Percentiles rank a stretch among this genome's conserved stretches.
These are phyloP conservation scores for Coleophora flavipennella DNA, from an alignment of 2,888 invertebrate species.

Conservation along the genomic window DNA sequence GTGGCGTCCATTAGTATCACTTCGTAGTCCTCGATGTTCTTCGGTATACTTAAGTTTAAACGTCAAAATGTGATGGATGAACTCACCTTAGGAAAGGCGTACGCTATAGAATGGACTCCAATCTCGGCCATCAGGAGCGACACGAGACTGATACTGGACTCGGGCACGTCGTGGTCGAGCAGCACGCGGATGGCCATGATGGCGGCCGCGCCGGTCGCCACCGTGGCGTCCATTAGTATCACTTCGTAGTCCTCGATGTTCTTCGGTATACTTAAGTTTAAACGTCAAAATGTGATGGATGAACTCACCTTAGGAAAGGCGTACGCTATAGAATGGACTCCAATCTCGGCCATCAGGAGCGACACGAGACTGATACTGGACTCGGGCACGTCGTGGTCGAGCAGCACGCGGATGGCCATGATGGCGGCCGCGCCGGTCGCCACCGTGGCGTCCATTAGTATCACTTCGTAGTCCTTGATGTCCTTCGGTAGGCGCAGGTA, in stretches of 20 bases:
- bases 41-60: not conserved
- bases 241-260: conserved; percentile 85
- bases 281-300: too few relatives aligned
- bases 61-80: too few relatives aligned
- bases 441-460: conserved; percentile 95
- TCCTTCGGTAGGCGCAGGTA: conserved; percentile 93
- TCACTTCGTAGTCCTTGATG: conserved; percentile 90
- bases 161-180: conserved; percentile 78
- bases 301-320: too few relatives aligned
- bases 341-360: too few relatives aligned
- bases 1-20: conserved; percentile 96
- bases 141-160: not conserved
- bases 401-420: conserved; percentile 96
- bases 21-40: conserved; percentile 89
- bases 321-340: too few relatives aligned
- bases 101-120: too few relatives aligned
- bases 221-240: conserved; percentile 58
- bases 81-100: too few relatives aligned
- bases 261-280: not conserved
- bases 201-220: conserved; percentile 78
- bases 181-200: conserved; percentile 97
- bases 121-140: too few relatives aligned
- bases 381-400: conserved; percentile 89
- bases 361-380: not conserved
- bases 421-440: conserved; percentile 97